A percentile compares a stretch with the other conserved stretches of the same genome.
Evolutionary conservation across 2,797 vertebrate species (phyloP).

Genomic region (Cossypha dichroa): DNA sequence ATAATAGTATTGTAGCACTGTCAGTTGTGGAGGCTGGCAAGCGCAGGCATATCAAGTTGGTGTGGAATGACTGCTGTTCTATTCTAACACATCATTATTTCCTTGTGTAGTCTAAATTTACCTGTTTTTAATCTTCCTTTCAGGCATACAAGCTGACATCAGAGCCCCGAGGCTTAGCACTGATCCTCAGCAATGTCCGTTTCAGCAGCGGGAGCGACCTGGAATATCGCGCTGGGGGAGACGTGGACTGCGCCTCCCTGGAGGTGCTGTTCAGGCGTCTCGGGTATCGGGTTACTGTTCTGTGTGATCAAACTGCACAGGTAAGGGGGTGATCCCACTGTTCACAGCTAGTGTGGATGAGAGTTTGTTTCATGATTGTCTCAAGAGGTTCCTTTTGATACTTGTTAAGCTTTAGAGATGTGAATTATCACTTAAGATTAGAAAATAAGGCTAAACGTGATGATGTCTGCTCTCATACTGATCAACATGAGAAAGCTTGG

Average conservation of each 20-base stretch:
- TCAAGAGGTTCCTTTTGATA: background rate
- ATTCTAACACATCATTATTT: background rate
- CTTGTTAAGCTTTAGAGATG: background rate
- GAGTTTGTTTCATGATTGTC: background rate
- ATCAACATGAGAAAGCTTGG: background rate
- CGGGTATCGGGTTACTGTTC: conserved; percentile 84
- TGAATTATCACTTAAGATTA: background rate
- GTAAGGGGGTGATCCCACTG: conserved; percentile 56
- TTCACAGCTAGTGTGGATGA: background rate
- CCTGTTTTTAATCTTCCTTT: background rate
- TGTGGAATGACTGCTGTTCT: background rate
- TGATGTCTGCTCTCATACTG: background rate
- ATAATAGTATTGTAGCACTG: background rate
- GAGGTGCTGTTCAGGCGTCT: conserved; percentile 87
- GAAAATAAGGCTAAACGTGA: background rate
- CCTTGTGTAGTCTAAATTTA: background rate
- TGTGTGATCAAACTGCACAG: conserved; percentile 85
- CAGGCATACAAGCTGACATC: conserved; percentile 91
- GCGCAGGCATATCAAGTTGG: background rate
- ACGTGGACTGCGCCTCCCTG: conserved; percentile 88
- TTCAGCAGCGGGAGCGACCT: conserved; percentile 86
- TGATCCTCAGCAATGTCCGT: conserved; percentile 91
- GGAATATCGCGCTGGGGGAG: conserved; percentile 88
- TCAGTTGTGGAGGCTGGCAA: background rate
- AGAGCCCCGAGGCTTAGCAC: conserved; percentile 85